These are phyloP conservation scores for Threskiornis aethiopicus DNA, from an alignment of 2,797 vertebrate genomes.

Conservation along the genomic window DNA sequence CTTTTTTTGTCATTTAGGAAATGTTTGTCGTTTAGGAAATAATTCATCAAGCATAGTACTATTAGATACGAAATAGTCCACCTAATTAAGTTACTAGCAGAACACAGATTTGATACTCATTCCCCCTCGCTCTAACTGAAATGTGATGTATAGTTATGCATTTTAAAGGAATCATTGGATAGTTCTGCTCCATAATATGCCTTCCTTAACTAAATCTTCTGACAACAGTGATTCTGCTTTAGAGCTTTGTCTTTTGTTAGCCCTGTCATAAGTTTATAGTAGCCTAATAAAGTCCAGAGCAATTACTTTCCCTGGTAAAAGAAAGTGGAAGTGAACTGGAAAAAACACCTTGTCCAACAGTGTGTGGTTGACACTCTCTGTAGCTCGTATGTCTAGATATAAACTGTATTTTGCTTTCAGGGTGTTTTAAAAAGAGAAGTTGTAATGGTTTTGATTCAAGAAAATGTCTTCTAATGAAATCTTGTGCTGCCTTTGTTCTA, in stretches of 20 bases:
- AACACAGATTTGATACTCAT: background rate
- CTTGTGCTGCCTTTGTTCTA: background rate
- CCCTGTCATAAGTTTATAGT: background rate
- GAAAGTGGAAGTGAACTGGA: slow-evolving; percentile 1
- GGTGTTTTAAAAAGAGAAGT: background rate
- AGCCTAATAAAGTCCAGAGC: slow-evolving; percentile 39
- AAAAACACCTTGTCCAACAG: background rate
- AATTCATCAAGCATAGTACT: background rate
- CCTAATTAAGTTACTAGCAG: background rate
- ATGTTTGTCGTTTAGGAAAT: background rate
- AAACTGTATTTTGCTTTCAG: background rate
- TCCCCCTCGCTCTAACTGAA: background rate
- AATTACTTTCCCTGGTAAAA: slow-evolving; percentile 33
- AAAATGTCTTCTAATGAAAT: background rate
- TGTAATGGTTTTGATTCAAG: background rate
- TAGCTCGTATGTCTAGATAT: background rate
- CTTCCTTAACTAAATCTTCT: background rate
- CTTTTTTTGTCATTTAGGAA: background rate
- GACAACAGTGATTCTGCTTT: background rate
- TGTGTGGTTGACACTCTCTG: background rate
- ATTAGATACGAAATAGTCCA: background rate
- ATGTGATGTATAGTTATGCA: background rate
- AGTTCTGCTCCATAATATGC: background rate
- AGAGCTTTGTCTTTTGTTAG: slow-evolving; percentile 41
- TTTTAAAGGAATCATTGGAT: background rate